These are phyloP conservation scores for Pandemis cinnamomeana DNA, from an alignment of 2,888 invertebrate species.

Conservation along the genomic window DNA sequence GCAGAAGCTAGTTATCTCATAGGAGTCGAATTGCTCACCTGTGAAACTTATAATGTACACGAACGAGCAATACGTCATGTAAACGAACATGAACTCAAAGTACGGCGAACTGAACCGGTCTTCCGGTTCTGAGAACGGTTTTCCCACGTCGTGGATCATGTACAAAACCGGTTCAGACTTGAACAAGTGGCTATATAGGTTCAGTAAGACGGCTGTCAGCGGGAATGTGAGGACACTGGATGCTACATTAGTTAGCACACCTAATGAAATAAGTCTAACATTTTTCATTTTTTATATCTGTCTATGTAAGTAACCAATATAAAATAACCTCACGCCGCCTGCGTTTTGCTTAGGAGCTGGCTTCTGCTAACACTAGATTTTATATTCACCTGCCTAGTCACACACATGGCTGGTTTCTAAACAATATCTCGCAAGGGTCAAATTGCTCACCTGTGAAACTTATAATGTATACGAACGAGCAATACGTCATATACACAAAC, in stretches of 20 bases:
- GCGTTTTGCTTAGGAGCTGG: too few relatives aligned
- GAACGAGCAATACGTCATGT: slow-evolving; percentile 51
- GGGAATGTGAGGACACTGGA: slow-evolving; percentile 58
- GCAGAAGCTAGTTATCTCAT: too few relatives aligned
- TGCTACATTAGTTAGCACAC: slow-evolving; percentile 19
- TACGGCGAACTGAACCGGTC: slow-evolving; percentile 57
- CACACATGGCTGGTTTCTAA: too few relatives aligned
- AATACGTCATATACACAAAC: slow-evolving; percentile 56
- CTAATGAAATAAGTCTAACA: too few relatives aligned
- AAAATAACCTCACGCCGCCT: too few relatives aligned
- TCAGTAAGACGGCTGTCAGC: slow-evolving; percentile 52
- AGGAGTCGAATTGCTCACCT: slow-evolving; percentile 47
- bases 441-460: slow-evolving; percentile 53
- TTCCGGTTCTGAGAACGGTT: slow-evolving; percentile 53
- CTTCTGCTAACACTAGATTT: too few relatives aligned
- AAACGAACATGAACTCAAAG: slow-evolving; percentile 60
- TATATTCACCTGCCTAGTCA: too few relatives aligned
- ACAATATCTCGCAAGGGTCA: too few relatives aligned
- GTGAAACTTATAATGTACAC: slow-evolving; percentile 58
- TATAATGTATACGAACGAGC: slow-evolving; percentile 50
- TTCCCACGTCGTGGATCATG: slow-evolving; percentile 66
- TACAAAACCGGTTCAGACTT: slow-evolving; percentile 51
- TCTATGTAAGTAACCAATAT: too few relatives aligned
- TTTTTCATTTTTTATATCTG: too few relatives aligned
- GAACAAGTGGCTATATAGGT: slow-evolving; percentile 52